These are phyloP conservation scores for Daptonema setosum DNA, from an alignment of 2,888 invertebrate species.

Conservation along the genomic window DNA sequence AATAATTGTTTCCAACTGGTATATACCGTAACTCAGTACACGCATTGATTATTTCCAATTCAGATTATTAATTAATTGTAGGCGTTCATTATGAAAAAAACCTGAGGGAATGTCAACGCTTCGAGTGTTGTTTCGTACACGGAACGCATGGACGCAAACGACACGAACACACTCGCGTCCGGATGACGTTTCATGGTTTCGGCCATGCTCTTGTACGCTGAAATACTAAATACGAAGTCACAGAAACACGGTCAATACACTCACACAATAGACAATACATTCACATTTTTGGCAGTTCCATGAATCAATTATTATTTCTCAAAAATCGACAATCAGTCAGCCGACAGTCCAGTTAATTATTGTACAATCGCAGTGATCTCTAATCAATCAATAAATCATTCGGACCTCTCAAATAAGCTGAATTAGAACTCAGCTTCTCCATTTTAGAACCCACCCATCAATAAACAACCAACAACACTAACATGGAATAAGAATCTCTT, in stretches of 20 bases:
- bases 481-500: constrained; percentile 64
- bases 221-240: background rate
- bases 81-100: too few relatives aligned
- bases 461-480: too few relatives aligned
- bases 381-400: too few relatives aligned
- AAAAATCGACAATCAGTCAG: background rate
- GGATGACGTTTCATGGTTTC: constrained; percentile 84
- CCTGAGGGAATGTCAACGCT: constrained; percentile 67
- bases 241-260: background rate
- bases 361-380: too few relatives aligned
- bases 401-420: too few relatives aligned
- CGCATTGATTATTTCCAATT: too few relatives aligned
- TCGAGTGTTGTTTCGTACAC: constrained; percentile 90
- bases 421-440: too few relatives aligned
- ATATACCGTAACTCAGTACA: too few relatives aligned
- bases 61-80: too few relatives aligned
- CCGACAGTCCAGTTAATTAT: background rate
- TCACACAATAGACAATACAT: too few relatives aligned
- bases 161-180: constrained; percentile 76
- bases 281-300: background rate
- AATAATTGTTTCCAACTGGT: background rate
- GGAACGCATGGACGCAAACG: constrained; percentile 87
- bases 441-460: too few relatives aligned
- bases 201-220: constrained; percentile 83
- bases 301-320: background rate